Evolutionary conservation across 2,797 vertebrate species (phyloP).

Genomic region (Remorina albescens): DNA sequence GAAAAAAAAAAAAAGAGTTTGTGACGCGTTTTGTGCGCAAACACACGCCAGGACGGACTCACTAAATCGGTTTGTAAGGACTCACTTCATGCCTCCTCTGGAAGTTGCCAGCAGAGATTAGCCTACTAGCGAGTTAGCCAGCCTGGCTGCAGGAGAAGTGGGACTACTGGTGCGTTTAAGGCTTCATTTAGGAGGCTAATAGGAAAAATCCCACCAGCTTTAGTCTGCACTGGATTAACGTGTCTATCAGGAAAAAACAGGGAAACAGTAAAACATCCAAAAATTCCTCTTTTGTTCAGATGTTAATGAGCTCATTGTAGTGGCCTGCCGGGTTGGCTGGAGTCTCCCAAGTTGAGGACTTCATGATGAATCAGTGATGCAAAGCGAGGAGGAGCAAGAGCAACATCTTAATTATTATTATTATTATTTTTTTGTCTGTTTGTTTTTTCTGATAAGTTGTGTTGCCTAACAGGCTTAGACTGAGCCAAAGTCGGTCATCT

Average conservation of each 20-base stretch:
- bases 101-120: constrained; percentile 60
- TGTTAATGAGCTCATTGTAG: not conserved
- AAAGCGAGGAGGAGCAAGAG: too few relatives aligned
- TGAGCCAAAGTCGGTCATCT: not conserved
- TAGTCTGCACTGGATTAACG: accelerated
- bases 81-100: not conserved
- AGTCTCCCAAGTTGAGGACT: not conserved
- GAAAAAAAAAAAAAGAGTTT: too few relatives aligned
- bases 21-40: accelerated
- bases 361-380: not conserved
- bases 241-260: not conserved
- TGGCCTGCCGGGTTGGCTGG: not conserved
- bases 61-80: not conserved
- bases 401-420: too few relatives aligned
- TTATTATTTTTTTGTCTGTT: too few relatives aligned
- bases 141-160: constrained; percentile 40
- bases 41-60: not conserved
- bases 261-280: accelerated
- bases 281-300: not conserved
- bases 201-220: not conserved
- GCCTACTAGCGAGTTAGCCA: constrained; percentile 64
- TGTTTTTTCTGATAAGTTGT: not conserved
- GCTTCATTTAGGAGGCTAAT: not conserved
- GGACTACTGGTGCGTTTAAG: constrained; percentile 39
- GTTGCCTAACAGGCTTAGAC: not conserved